Evolutionary conservation across 2,113 vertebrate genomes (phyloP).

Genomic region (Labrus mixtus): DNA sequence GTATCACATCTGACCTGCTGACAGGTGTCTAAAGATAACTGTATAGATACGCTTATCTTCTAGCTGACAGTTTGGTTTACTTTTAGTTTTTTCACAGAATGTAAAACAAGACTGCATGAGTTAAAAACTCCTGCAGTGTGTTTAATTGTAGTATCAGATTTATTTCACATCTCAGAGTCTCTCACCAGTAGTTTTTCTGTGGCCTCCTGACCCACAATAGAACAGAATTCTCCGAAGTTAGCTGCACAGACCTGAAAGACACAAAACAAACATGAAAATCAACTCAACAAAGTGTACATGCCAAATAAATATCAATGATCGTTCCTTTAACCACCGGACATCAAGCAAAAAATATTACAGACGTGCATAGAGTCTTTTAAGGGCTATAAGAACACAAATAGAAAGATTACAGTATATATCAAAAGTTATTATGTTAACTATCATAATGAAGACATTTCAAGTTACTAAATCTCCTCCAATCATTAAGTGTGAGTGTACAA

Average conservation of each 20-base stretch:
- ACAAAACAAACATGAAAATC: neutral
- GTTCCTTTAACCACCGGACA: neutral
- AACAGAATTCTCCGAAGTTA: conserved; percentile 94
- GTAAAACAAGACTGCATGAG: neutral
- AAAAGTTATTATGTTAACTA: too few species aligned
- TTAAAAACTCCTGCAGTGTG: neutral
- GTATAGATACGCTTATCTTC: neutral
- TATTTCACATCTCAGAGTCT: neutral
- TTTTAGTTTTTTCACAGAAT: neutral
- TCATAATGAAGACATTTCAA: neutral
- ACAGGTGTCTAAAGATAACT: neutral
- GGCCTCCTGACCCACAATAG: conserved; percentile 91
- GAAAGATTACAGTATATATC: too few species aligned
- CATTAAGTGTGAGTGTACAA: too few species aligned
- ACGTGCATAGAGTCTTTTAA: neutral
- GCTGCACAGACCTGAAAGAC: conserved; percentile 88
- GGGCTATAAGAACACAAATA: neutral
- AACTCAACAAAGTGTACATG: neutral
- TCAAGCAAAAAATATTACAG: neutral
- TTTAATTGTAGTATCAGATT: neutral
- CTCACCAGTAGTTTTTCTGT: conserved; percentile 92
- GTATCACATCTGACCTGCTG: neutral
- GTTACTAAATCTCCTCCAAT: neutral
- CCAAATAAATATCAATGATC: neutral
- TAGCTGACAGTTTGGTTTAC: neutral